phyloP scores from a whole-genome alignment of 2,888 invertebrate genomes.

The Acleris sparsana region DNA sequence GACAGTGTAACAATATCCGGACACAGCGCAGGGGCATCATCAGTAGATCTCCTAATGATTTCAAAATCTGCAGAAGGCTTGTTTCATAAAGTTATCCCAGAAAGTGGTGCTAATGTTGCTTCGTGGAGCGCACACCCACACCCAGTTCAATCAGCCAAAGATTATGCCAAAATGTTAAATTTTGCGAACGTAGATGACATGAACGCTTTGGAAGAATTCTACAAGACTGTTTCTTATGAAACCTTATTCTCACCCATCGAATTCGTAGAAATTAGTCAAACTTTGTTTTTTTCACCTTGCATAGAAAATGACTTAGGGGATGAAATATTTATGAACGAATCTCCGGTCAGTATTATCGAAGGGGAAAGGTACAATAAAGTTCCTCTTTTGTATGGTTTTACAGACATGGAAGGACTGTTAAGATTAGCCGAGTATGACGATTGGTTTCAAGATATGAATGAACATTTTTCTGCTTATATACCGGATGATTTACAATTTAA shows the following conservation, averaged over 20 bases:
- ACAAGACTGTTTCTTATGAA: slow-evolving; percentile 4
- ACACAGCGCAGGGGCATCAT: slow-evolving; percentile 15
- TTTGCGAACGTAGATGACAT: slow-evolving; percentile 5
- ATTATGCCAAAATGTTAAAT: slow-evolving; percentile 3
- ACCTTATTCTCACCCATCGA: background rate
- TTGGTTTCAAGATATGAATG: slow-evolving; percentile 34
- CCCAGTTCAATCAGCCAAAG: slow-evolving; percentile 7
- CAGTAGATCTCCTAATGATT: slow-evolving; percentile 13
- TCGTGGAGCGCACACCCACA: slow-evolving; percentile 21
- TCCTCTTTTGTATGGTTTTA: slow-evolving; percentile 27
- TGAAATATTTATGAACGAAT: slow-evolving; percentile 11
- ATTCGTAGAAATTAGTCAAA: background rate
- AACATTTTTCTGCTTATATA: slow-evolving; percentile 32
- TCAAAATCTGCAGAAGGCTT: slow-evolving; percentile 11
- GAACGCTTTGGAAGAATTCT: slow-evolving; percentile 10
- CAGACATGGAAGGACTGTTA: slow-evolving; percentile 36
- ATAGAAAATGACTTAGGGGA: slow-evolving; percentile 6
- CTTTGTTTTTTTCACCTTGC: slow-evolving; percentile 3
- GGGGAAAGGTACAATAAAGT: slow-evolving; percentile 26
- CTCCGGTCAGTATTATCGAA: slow-evolving; percentile 28
- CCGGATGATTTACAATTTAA: slow-evolving; percentile 33
- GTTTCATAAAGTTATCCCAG: slow-evolving; percentile 17
- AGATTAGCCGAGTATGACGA: slow-evolving; percentile 18
- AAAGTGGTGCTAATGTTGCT: slow-evolving; percentile 8
- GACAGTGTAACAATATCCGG: slow-evolving; percentile 20